Percentiles rank a stretch among this genome's conserved stretches.
phyloP scores from a whole-genome alignment of 1,140 invertebrate species.

The Euwallacea similis region DNA sequence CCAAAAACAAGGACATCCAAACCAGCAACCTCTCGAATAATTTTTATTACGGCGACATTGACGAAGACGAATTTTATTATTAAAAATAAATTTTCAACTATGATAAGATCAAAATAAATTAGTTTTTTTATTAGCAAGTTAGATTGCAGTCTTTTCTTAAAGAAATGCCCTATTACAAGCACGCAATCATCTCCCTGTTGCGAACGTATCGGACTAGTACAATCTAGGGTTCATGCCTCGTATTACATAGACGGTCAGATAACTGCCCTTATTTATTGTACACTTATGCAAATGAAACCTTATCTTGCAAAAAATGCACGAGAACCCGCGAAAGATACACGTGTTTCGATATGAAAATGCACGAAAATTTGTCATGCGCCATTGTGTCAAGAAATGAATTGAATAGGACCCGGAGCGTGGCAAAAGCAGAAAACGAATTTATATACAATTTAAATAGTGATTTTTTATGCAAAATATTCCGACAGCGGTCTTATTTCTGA shows the following conservation, averaged over 20 bases:
- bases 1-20: slow-evolving; percentile 50
- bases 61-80: slow-evolving; percentile 32
- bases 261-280: slow-evolving; percentile 20
- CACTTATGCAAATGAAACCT: slow-evolving; percentile 5
- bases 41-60: slow-evolving; percentile 47
- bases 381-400: too few species aligned
- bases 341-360: not conserved
- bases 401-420: too few species aligned
- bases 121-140: too few species aligned
- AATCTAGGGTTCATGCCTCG: slow-evolving; percentile 4
- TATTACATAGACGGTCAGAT: slow-evolving; percentile 5
- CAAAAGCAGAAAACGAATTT: too few species aligned
- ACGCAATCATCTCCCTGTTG: slow-evolving; percentile 1
- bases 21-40: slow-evolving; percentile 37
- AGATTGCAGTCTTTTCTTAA: too few species aligned
- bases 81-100: too few species aligned
- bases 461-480: too few species aligned
- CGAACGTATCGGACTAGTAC: not conserved
- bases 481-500: too few species aligned
- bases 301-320: slow-evolving; percentile 13
- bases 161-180: not conserved
- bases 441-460: too few species aligned
- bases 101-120: too few species aligned
- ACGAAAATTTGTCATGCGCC: not conserved
- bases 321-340: slow-evolving; percentile 4